phyloP scores from a whole-genome alignment of 2,113 vertebrate species.

The Siphamia tubifer region DNA sequence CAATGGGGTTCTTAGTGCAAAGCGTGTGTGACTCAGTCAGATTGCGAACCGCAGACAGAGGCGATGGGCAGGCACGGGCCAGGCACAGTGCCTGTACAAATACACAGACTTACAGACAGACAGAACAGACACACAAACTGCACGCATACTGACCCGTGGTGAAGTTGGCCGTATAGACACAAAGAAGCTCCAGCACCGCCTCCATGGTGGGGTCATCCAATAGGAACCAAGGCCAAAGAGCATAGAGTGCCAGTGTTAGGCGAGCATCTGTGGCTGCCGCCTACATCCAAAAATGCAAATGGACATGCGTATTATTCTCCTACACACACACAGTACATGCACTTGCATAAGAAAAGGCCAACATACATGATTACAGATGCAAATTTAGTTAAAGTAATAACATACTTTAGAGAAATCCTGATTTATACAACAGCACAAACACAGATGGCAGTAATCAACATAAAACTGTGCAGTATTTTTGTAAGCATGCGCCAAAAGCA shows the following conservation, averaged over 20 bases:
- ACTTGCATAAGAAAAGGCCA: background rate
- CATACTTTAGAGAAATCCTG: background rate
- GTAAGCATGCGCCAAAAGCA: background rate
- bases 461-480: slow-evolving; percentile 7
- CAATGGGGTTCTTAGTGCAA: slow-evolving; percentile 59
- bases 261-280: slow-evolving; percentile 81
- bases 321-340: background rate
- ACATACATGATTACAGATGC: background rate
- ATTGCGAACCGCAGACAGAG: slow-evolving; percentile 49
- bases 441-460: slow-evolving; percentile 25
- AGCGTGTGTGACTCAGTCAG: slow-evolving; percentile 64
- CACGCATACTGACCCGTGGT: slow-evolving; percentile 79
- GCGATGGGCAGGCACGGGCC: slow-evolving; percentile 45
- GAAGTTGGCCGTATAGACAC: slow-evolving; percentile 90
- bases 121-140: slow-evolving; percentile 7
- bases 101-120: slow-evolving; percentile 24
- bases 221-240: slow-evolving; percentile 93
- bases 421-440: slow-evolving; percentile 7
- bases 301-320: background rate
- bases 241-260: slow-evolving; percentile 80
- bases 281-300: slow-evolving; percentile 70
- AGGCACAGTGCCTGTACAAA: slow-evolving; percentile 62
- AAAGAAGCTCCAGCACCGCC: slow-evolving; percentile 88
- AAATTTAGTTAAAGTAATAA: slow-evolving; percentile 1
- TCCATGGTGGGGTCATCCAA: slow-evolving; percentile 86